Evolutionary conservation across 2,888 invertebrate species (phyloP).

Genomic region (Copidosoma aretas): DNA sequence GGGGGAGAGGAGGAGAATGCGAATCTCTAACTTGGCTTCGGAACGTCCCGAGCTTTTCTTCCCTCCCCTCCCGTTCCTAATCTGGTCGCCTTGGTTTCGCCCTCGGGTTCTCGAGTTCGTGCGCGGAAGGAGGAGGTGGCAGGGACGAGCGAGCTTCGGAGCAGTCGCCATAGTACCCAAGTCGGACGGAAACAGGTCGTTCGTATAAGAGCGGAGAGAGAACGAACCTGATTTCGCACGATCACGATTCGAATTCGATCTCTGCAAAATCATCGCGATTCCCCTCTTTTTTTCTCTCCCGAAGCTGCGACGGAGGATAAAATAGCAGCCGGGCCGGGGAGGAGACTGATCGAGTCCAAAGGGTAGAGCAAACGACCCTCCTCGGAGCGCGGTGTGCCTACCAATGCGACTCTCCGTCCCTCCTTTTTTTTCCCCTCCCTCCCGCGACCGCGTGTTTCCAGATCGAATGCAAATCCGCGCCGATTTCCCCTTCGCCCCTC

Average conservation of each 20-base stretch:
- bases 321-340: constrained; percentile 37
- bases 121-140: constrained; percentile 34
- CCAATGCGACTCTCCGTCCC: constrained; percentile 47
- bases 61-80: constrained; percentile 55
- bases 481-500: constrained; percentile 21
- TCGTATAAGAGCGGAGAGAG: too few relatives aligned
- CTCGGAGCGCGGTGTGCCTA: constrained; percentile 53
- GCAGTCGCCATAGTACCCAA: too few relatives aligned
- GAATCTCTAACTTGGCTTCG: constrained; percentile 51
- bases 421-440: constrained; percentile 10
- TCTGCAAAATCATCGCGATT: background rate
- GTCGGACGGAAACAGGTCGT: too few relatives aligned
- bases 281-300: too few relatives aligned
- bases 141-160: background rate
- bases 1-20: constrained; percentile 46
- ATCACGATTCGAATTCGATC: background rate
- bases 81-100: constrained; percentile 63
- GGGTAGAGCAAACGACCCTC: constrained; percentile 58
- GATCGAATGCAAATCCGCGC: constrained; percentile 41
- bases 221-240: too few relatives aligned
- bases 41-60: constrained; percentile 19
- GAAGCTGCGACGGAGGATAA: constrained; percentile 21
- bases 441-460: constrained; percentile 34
- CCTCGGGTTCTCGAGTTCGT: constrained; percentile 44
- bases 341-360: constrained; percentile 53